phyloP scores from a whole-genome alignment of 2,113 vertebrate genomes.

The Rattus norvegicus region GRCr8 NC_086023.1:101368501-101369000 shows the following conservation, averaged over 20 bases:
- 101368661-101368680: constrained; percentile 24
- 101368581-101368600: constrained; percentile 67
- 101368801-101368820: not conserved
- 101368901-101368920: not conserved
- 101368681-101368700: constrained; percentile 45
- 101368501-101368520: constrained; percentile 57
- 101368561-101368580: constrained; percentile 52
- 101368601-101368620: constrained; percentile 59
- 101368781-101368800: not conserved
- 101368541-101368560: constrained; percentile 49
- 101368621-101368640: constrained; percentile 54
- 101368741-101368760: not conserved
- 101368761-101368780: constrained; percentile 22
- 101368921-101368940: not conserved
- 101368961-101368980: not conserved
- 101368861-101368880: not conserved
- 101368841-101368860: not conserved
- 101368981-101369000: not conserved
- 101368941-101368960: not conserved
- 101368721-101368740: not conserved
- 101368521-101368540: constrained; percentile 51
- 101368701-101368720: constrained; percentile 57
- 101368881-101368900: not conserved
- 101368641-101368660: constrained; percentile 40
- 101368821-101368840: constrained; percentile 14